phyloP scores from a whole-genome alignment of 1,140 invertebrate genomes.

The Drosophila repleta region DNA sequence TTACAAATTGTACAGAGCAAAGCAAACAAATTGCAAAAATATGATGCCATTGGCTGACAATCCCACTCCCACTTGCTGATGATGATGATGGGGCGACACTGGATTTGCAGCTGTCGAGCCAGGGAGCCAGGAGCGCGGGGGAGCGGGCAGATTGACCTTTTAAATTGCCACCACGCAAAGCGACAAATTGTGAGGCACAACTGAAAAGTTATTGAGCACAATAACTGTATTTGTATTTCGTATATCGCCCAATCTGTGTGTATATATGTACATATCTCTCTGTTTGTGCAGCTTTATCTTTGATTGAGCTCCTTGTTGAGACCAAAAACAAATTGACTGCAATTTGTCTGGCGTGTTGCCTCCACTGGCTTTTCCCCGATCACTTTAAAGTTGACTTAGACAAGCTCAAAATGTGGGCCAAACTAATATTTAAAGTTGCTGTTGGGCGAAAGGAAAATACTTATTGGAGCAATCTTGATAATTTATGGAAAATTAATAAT shows the following conservation, averaged over 20 bases:
- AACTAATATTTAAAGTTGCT: not conserved
- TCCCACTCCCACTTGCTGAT: constrained; percentile 22
- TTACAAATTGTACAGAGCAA: constrained; percentile 68
- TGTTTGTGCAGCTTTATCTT: constrained; percentile 1
- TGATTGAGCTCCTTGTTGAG: constrained; percentile 9
- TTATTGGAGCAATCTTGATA: no score
- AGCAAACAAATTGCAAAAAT: constrained; percentile 70
- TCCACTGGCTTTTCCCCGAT: not conserved
- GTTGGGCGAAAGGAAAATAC: not conserved
- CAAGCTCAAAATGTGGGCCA: not conserved
- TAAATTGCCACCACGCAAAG: constrained; percentile 19
- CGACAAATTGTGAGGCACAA: constrained; percentile 36
- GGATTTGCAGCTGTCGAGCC: not conserved
- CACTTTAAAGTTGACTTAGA: not conserved
- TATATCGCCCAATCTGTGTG: not conserved
- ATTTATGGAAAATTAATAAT: no score
- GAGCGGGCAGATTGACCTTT: constrained; percentile 14
- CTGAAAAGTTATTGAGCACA: constrained; percentile 36
- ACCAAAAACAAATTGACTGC: constrained; percentile 11
- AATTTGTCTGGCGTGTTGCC: constrained; percentile 6
- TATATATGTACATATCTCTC: not conserved
- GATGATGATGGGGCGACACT: constrained; percentile 44
- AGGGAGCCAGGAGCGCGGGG: not conserved
- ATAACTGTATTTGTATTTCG: constrained; percentile 28
- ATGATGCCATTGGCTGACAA: constrained; percentile 49